These are phyloP conservation scores for Larimichthys polyactis DNA, from an alignment of 2,113 vertebrate genomes.

Conservation along the genomic window DNA sequence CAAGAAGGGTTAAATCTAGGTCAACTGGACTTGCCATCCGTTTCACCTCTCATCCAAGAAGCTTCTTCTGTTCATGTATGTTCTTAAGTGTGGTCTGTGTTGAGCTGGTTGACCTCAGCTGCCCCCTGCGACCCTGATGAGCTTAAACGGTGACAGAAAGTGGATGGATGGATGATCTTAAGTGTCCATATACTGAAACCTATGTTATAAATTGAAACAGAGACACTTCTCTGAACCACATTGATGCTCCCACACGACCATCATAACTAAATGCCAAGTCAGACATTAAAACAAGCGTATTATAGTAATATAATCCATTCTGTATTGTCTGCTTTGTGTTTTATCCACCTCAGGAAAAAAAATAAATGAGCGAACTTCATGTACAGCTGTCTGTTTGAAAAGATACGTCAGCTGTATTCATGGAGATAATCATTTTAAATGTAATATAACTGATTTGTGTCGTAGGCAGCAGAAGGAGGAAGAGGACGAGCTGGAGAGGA, in stretches of 20 bases:
- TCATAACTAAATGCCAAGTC: neutral
- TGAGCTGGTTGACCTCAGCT: too few relatives aligned
- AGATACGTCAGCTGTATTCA: neutral
- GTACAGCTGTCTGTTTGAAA: neutral
- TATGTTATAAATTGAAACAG: neutral
- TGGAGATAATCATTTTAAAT: neutral
- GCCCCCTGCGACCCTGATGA: too few relatives aligned
- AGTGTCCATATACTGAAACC: neutral
- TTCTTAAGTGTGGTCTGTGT: too few relatives aligned
- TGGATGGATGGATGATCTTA: too few relatives aligned
- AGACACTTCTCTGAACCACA: neutral
- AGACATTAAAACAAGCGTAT: neutral
- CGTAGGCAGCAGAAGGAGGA: constrained; percentile 82
- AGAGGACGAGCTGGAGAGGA: constrained; percentile 92
- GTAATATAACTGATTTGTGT: neutral
- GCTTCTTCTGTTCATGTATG: too few relatives aligned
- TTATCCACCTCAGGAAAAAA: neutral
- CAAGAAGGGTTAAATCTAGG: too few relatives aligned
- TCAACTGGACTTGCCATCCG: too few relatives aligned
- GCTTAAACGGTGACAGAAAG: too few relatives aligned
- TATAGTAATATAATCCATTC: neutral
- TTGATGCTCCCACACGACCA: neutral
- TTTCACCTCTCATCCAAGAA: too few relatives aligned
- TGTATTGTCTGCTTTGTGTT: neutral
- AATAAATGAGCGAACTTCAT: too few relatives aligned